Evolutionary conservation across 2,113 vertebrate genomes (phyloP).

Genomic region (Dendrocopos noguchii): DNA sequence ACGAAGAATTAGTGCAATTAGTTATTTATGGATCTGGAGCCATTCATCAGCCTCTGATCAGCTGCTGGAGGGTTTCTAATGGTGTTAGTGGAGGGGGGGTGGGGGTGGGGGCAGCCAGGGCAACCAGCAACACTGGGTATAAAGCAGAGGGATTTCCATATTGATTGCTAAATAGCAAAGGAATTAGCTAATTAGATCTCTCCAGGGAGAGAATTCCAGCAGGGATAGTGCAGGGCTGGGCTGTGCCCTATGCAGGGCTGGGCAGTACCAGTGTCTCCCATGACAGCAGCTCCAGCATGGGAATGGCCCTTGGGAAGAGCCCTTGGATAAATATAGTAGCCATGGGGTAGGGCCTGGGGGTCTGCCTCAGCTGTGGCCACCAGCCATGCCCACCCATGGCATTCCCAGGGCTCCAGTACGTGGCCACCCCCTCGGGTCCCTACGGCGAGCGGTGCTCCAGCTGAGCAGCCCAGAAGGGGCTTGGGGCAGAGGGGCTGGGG

Average conservation of each 20-base stretch:
- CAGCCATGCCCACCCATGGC: fast-evolving
- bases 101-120: neutral
- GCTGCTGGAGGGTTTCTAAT: neutral
- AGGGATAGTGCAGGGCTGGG: neutral
- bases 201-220: conserved; percentile 35
- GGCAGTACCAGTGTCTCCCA: fast-evolving
- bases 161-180: conserved; percentile 45
- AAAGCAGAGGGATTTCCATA: conserved; percentile 29
- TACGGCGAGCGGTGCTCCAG: fast-evolving
- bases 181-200: conserved; percentile 72
- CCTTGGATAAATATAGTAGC: neutral
- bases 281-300: fast-evolving
- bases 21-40: neutral
- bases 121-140: neutral
- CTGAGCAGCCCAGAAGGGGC: fast-evolving
- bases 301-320: neutral
- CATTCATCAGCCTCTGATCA: neutral
- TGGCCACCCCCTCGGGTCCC: fast-evolving
- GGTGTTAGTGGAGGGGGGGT: neutral
- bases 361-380: too few relatives aligned
- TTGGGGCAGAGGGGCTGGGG: fast-evolving
- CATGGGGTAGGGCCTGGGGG: neutral
- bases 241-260: neutral
- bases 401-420: fast-evolving
- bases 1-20: neutral